Percentiles rank a stretch among this genome's conserved stretches.
Conservation (phyloP, 2,113 vertebrate genomes). For the Polypterus senegalus region DNA sequence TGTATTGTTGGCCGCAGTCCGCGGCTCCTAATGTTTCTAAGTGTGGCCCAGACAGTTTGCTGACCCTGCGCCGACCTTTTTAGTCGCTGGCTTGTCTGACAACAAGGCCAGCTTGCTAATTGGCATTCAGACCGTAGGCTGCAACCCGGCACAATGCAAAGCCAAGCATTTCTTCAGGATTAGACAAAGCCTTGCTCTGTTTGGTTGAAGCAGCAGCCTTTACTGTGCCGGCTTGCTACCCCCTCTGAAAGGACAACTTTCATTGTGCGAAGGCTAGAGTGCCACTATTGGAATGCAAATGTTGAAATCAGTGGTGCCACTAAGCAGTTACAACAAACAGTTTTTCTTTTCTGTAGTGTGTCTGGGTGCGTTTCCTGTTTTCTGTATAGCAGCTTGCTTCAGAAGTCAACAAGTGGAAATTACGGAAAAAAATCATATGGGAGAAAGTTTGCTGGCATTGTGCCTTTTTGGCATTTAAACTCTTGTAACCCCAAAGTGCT, state of each 20-base stretch:
- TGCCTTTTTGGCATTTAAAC: too few species aligned
- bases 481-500: too few species aligned
- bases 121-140: constrained; percentile 57
- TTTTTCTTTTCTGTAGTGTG: constrained; percentile 39
- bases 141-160: constrained; percentile 34
- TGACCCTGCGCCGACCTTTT: constrained; percentile 50
- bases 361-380: constrained; percentile 35
- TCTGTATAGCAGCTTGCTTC: constrained; percentile 41
- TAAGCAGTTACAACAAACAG: constrained; percentile 55
- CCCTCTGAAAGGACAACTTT: constrained; percentile 50
- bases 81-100: constrained; percentile 45
- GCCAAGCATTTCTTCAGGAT: constrained; percentile 49
- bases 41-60: constrained; percentile 51
- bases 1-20: constrained; percentile 31
- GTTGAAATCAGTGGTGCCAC: constrained; percentile 36
- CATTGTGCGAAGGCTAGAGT: constrained; percentile 55
- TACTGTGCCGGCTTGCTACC: constrained; percentile 44
- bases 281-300: constrained; percentile 58
- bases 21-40: constrained; percentile 29
- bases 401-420: too few species aligned
- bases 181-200: constrained; percentile 52
- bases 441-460: too few species aligned
- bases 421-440: too few species aligned
- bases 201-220: constrained; percentile 56
- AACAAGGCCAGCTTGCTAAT: constrained; percentile 40